These are phyloP conservation scores for Bucorvus abyssinicus DNA, from an alignment of 2,797 vertebrate species.

Conservation along the genomic window DNA sequence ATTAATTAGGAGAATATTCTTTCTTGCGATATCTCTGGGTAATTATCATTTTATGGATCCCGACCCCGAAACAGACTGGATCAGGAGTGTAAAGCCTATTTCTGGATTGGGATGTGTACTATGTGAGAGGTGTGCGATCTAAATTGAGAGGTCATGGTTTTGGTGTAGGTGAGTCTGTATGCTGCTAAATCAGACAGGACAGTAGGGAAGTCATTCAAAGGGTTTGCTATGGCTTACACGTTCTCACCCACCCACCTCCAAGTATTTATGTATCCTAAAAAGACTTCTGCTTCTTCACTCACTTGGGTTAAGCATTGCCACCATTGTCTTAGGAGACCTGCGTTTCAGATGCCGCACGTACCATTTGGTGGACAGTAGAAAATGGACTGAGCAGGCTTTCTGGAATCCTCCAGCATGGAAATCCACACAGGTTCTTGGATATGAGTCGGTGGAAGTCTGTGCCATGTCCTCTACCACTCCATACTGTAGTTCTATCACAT, in stretches of 20 bases:
- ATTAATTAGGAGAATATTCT: neutral
- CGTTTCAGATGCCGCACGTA: neutral
- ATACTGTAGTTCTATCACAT: accelerated
- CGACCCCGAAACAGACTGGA: neutral
- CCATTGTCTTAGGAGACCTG: neutral
- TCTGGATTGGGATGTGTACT: neutral
- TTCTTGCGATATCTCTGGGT: neutral
- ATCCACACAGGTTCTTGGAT: neutral
- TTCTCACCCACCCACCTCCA: constrained; percentile 30
- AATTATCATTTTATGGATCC: neutral
- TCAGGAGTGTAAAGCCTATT: neutral
- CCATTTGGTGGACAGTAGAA: neutral
- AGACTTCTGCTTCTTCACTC: neutral
- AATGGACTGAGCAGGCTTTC: neutral
- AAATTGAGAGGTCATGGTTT: neutral
- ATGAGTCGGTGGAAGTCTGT: neutral
- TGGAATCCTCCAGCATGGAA: neutral
- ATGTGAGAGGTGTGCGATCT: accelerated
- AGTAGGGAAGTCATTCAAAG: neutral
- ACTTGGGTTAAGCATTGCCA: accelerated
- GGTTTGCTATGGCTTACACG: neutral
- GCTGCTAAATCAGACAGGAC: neutral
- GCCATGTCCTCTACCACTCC: neutral
- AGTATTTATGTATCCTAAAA: neutral
- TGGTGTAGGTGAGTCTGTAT: neutral